A percentile compares a stretch with the other conserved stretches of the same genome.
Conservation (phyloP, 2,797 vertebrate species). For the Podargus strigoides region DNA sequence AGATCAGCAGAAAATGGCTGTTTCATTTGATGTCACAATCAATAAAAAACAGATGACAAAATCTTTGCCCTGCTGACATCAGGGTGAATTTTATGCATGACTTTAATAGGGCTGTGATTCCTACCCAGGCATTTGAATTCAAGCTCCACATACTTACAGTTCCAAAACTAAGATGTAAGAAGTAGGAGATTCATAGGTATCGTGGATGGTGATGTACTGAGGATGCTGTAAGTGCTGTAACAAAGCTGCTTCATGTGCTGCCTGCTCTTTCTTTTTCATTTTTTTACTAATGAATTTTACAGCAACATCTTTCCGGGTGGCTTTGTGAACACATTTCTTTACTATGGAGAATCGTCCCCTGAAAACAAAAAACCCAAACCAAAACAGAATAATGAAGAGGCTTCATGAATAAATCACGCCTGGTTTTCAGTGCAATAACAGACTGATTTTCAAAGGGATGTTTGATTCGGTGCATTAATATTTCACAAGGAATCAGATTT, state of each 20-base stretch:
- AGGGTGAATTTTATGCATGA: neutral
- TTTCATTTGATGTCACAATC: neutral
- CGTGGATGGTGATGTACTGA: conserved; percentile 87
- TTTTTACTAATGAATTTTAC: conserved; percentile 97
- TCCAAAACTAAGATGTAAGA: conserved; percentile 90
- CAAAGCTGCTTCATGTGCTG: conserved; percentile 90
- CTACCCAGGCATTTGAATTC: neutral
- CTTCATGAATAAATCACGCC: neutral
- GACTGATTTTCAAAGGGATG: neutral
- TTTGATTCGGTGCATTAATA: conserved; percentile 5
- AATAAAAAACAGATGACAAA: neutral
- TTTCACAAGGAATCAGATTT: conserved; percentile 33
- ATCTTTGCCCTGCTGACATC: neutral
- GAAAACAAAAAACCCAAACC: neutral
- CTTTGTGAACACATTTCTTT: conserved; percentile 91
- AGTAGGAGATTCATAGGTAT: conserved; percentile 88
- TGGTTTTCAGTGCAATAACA: neutral
- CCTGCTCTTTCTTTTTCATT: conserved; percentile 97
- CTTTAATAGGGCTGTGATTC: neutral
- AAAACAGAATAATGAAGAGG: neutral
- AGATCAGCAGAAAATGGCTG: neutral
- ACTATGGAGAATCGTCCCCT: conserved; percentile 96
- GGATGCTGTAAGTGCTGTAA: conserved; percentile 89
- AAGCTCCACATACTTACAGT: conserved; percentile 79
- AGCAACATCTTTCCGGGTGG: conserved; percentile 90